Evolutionary conservation across 2,888 invertebrate species (phyloP).

Genomic region (Pecten maximus): DNA sequence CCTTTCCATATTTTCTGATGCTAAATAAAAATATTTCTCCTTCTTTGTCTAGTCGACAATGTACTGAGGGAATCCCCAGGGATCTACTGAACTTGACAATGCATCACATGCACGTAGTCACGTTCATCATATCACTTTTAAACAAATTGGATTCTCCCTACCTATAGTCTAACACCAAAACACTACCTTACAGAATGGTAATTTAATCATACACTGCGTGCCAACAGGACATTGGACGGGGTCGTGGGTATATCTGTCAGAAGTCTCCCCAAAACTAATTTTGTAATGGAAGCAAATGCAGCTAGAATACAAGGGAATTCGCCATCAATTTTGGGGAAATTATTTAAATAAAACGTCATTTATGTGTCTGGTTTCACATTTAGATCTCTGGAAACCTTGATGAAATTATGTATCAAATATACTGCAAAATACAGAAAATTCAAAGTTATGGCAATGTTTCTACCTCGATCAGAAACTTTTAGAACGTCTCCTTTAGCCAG

Average conservation of each 20-base stretch:
- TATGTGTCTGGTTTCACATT: too few species aligned
- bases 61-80: too few species aligned
- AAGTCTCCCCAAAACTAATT: not conserved
- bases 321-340: not conserved
- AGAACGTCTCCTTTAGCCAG: not conserved
- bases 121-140: not conserved
- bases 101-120: too few species aligned
- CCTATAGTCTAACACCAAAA: not conserved
- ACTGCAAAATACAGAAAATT: too few species aligned
- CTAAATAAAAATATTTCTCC: too few species aligned
- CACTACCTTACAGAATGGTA: not conserved
- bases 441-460: not conserved
- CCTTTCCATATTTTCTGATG: too few species aligned
- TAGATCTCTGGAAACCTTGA: too few species aligned
- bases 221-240: not conserved
- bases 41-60: too few species aligned
- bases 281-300: not conserved
- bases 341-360: not conserved
- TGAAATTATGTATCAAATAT: too few species aligned
- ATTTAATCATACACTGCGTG: not conserved
- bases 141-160: not conserved
- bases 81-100: too few species aligned
- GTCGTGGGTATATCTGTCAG: not conserved
- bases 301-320: not conserved
- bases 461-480: not conserved